These are phyloP conservation scores for Pharmacophagus antenor DNA, from an alignment of 2,888 invertebrate species.

Conservation along the genomic window DNA sequence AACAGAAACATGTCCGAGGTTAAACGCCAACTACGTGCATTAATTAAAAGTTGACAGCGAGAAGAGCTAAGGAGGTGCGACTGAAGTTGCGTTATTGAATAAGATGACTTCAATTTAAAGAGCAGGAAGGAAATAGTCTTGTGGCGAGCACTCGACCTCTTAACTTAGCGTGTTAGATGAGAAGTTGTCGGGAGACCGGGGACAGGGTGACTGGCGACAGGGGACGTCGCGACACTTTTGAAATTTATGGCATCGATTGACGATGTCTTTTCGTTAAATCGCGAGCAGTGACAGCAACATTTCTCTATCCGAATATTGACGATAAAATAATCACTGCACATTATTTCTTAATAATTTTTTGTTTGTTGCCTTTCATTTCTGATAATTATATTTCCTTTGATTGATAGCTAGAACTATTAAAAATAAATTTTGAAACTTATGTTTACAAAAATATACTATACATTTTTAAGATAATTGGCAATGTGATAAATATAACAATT, in stretches of 20 bases:
- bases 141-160: constrained; percentile 7
- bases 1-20: constrained; percentile 16
- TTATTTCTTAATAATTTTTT: too few relatives aligned
- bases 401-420: too few relatives aligned
- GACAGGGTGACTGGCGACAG: too few relatives aligned
- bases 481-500: too few relatives aligned
- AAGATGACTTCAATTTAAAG: constrained; percentile 52
- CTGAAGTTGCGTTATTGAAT: constrained; percentile 47
- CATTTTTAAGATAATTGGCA: too few relatives aligned
- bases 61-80: constrained; percentile 40
- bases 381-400: too few relatives aligned
- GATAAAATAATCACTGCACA: too few relatives aligned
- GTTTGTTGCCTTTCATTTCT: too few relatives aligned
- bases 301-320: too few relatives aligned
- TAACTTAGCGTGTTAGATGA: constrained; percentile 10
- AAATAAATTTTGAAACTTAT: too few relatives aligned
- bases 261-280: background rate
- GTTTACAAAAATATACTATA: too few relatives aligned
- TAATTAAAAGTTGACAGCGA: constrained; percentile 59
- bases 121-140: constrained; percentile 35
- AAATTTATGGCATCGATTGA: constrained; percentile 15
- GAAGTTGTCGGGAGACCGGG: background rate
- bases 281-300: background rate
- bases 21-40: constrained; percentile 33
- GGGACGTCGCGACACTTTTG: constrained; percentile 4